These are phyloP conservation scores for Psilopsiagon aymara DNA, from an alignment of 2,113 vertebrate genomes.

Conservation along the genomic window DNA sequence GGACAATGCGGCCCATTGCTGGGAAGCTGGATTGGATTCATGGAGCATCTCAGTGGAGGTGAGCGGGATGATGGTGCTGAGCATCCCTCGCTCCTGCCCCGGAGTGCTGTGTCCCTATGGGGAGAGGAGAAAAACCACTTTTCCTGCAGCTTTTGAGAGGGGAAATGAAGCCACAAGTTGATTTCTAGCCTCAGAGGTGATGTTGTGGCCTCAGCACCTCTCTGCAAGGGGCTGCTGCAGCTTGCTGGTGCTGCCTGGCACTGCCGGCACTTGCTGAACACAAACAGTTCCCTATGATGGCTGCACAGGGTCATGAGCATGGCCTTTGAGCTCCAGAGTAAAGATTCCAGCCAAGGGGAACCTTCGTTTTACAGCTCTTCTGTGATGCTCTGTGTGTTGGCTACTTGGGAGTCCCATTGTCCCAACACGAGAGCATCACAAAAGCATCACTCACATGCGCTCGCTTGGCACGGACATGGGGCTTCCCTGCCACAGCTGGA, in stretches of 20 bases:
- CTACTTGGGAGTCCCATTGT: background rate
- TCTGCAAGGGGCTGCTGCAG: background rate
- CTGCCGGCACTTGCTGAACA: accelerated
- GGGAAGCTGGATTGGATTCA: background rate
- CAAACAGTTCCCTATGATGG: background rate
- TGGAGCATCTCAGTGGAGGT: background rate
- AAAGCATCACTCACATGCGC: background rate
- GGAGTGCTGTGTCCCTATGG: accelerated
- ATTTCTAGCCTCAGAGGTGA: background rate
- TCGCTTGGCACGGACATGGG: accelerated
- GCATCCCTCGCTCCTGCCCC: background rate
- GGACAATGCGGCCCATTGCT: background rate
- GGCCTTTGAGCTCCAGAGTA: background rate
- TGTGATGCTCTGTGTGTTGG: background rate
- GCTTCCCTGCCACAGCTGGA: background rate
- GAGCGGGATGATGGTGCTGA: background rate
- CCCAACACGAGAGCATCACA: background rate
- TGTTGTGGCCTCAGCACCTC: background rate
- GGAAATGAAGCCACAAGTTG: background rate
- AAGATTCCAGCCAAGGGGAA: background rate
- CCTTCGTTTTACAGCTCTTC: background rate
- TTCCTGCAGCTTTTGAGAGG: background rate
- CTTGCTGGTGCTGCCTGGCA: background rate
- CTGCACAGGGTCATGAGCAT: accelerated
- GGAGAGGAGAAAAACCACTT: background rate